phyloP scores from a whole-genome alignment of 2,797 vertebrate species.

The Sebastes kiyomatsui region DNA sequence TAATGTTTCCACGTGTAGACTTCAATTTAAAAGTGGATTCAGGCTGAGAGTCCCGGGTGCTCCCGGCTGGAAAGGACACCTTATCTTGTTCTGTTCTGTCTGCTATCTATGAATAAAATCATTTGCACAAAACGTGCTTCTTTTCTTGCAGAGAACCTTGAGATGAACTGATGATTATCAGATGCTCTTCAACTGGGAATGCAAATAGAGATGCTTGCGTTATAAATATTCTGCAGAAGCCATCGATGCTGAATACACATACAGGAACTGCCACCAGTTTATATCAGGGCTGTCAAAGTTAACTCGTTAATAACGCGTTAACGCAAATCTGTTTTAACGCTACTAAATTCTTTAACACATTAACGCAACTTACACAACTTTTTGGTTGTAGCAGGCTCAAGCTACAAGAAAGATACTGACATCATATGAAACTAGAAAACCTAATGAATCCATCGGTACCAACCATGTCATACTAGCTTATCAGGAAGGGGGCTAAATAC shows the following conservation, averaged over 20 bases:
- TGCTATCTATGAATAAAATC: conserved; percentile 66
- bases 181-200: not conserved
- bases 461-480: too few species aligned
- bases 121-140: conserved; percentile 54
- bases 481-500: too few species aligned
- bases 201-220: not conserved
- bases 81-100: conserved; percentile 48
- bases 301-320: too few species aligned
- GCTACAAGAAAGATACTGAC: too few species aligned
- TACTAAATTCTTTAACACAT: too few species aligned
- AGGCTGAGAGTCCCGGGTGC: not conserved
- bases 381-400: too few species aligned
- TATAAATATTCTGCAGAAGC: not conserved
- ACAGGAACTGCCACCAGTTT: not conserved
- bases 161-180: not conserved
- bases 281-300: too few species aligned
- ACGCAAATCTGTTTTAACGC: too few species aligned
- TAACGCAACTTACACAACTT: too few species aligned
- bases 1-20: conserved; percentile 28
- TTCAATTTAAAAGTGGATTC: conserved; percentile 11
- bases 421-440: too few species aligned
- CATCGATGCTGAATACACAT: not conserved
- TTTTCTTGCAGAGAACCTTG: not conserved
- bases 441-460: too few species aligned
- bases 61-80: not conserved